Evolutionary conservation across 2,113 vertebrate species (phyloP), one percentile per base, ranked within the genome.

Genomic region (Gymnorhina tibicen): DNA sequence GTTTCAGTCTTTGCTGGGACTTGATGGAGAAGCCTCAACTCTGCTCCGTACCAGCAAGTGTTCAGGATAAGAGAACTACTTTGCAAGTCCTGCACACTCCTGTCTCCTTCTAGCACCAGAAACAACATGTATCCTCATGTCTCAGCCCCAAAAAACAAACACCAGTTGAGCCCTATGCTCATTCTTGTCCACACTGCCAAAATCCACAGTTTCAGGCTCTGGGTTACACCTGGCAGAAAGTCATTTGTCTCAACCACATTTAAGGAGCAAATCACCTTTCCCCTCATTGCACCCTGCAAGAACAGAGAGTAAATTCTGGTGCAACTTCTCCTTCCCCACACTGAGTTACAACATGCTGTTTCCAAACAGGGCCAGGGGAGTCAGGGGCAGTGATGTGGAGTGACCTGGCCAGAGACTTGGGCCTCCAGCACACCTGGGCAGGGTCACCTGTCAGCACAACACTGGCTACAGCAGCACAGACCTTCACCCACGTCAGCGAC

Each of bases 401-500:
- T 20, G 37, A 60, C 49, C 69, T 16, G 67, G 3, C 7, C 3
- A 1, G 55, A 69, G 39, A 22, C 27, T 53, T 5, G 23, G 23
- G 53, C 39, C 30, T 32, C 52, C 5, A 7, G 76, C 55, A 50
- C 20, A 12, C 11, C 85, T 30, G 50, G 32, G 35, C 35, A 68
- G 35, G 26, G 22, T 30, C 56, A 56, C 12, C 77, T 52, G 46
- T 3, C 42, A n/a, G 37, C 84, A 46, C 66, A 23, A 3, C 22
- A 2, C 22, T 6, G 9, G 23, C 66, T 13, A 14, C 6, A 30
- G 60, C 78, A 44, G 74, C 39, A 75, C 8, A 6, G 14, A 8
- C 35, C 53, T 46, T 33, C 6, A 23, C 10, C 52, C n/a, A 1
- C 0, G 7, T 2, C 58, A 50, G 44, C 1, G 1, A 3, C 17